Percentiles rank a stretch among this genome's conserved stretches.
Evolutionary conservation across 1,140 invertebrate species (phyloP).

Genomic region (Brachionus rotundiformis): DNA sequence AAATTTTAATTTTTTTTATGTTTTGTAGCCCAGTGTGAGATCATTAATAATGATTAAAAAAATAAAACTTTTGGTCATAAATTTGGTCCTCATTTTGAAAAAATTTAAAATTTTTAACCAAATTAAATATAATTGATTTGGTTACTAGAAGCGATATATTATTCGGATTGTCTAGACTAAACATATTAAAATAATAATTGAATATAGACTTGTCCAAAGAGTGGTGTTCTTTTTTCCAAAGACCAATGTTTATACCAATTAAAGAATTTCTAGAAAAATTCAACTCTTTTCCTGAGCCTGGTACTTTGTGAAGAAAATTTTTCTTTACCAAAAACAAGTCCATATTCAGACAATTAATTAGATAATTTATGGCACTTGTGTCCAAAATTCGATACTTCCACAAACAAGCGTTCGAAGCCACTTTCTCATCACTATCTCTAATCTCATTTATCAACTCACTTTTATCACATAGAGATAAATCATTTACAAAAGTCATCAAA

Average conservation of each 20-base stretch:
- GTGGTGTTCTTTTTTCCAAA: neutral
- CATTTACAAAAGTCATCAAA: conserved; percentile 5
- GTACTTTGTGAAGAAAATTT: neutral
- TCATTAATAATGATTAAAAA: conserved; percentile 5
- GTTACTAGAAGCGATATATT: neutral
- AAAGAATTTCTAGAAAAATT: conserved; percentile 8
- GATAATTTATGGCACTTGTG: neutral
- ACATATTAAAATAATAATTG: neutral
- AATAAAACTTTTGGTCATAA: neutral
- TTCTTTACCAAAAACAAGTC: conserved; percentile 36
- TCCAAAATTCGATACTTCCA: neutral
- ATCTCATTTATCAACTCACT: neutral
- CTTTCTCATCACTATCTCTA: neutral
- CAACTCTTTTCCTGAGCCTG: neutral
- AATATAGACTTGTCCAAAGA: neutral
- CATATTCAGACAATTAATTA: neutral
- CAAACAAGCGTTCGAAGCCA: neutral
- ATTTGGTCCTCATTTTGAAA: neutral
- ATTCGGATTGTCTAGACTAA: neutral
- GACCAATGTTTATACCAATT: conserved; percentile 7
- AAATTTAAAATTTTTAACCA: conserved; percentile 38
- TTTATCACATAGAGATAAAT: neutral
- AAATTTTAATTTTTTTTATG: neutral
- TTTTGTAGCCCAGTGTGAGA: neutral
- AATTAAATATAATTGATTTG: conserved; percentile 18